Percentiles rank a stretch among this genome's conserved stretches.
These are phyloP conservation scores for Coracopsis vasa DNA, from an alignment of 2,113 vertebrate genomes.

Conservation along the genomic window DNA sequence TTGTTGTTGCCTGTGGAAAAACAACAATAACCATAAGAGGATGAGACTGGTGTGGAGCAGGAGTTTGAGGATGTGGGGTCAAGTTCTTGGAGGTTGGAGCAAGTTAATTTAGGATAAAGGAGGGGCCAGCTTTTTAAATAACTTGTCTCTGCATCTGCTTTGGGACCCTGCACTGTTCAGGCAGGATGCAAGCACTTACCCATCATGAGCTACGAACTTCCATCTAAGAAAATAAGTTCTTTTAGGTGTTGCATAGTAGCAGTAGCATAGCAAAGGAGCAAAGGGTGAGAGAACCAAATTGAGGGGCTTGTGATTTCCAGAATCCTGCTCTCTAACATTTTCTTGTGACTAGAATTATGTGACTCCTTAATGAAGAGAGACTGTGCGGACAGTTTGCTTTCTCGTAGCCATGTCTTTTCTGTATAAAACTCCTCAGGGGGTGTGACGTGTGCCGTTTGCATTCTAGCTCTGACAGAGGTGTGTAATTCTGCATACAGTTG, in stretches of 20 bases:
- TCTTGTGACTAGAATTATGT: neutral
- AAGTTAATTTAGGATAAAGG: neutral
- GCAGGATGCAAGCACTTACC: neutral
- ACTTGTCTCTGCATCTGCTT: neutral
- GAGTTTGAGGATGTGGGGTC: neutral
- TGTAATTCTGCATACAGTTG: neutral
- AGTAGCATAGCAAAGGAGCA: neutral
- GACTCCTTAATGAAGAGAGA: neutral
- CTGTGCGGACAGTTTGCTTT: neutral
- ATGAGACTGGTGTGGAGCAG: neutral
- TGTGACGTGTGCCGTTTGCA: neutral
- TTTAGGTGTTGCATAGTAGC: neutral
- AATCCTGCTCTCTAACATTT: neutral
- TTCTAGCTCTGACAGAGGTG: neutral
- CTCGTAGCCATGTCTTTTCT: neutral
- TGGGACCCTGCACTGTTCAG: neutral
- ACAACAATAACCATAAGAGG: neutral
- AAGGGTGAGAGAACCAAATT: neutral
- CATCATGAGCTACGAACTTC: neutral
- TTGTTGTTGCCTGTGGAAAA: neutral
- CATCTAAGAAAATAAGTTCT: neutral
- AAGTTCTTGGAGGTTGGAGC: neutral
- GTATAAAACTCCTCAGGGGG: neutral
- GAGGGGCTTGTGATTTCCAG: neutral
- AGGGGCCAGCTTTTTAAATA: neutral